Conservation (phyloP, 1,140 invertebrate genomes). For the Physella acuta region DNA sequence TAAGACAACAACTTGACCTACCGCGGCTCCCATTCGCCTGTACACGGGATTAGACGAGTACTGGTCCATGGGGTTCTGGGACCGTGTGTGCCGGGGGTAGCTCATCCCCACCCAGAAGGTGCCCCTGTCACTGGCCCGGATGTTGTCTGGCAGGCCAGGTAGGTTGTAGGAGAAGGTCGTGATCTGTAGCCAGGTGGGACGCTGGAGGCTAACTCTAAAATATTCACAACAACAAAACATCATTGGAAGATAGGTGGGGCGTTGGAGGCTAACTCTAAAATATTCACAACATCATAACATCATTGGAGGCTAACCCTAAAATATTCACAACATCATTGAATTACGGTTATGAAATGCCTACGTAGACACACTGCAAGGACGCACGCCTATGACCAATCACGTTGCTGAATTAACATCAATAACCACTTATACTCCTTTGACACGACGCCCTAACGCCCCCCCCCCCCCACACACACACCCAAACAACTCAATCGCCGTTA, state of each 20-base stretch:
- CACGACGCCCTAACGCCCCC: too few species aligned
- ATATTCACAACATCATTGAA: too few species aligned
- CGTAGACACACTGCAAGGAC: too few species aligned
- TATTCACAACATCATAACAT: too few species aligned
- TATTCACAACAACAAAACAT: too few species aligned
- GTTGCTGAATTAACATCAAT: too few species aligned
- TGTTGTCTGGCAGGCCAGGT: slow-evolving; percentile 67
- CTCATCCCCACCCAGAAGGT: slow-evolving; percentile 71
- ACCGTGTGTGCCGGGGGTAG: slow-evolving; percentile 45
- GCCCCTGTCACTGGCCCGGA: slow-evolving; percentile 70
- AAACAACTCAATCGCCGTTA: too few species aligned
- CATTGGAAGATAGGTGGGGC: neutral
- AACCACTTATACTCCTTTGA: too few species aligned
- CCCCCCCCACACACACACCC: too few species aligned
- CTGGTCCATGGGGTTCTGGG: slow-evolving; percentile 45
- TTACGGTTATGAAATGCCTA: too few species aligned
- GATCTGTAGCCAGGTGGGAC: neutral
- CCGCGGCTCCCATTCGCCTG: slow-evolving; percentile 51
- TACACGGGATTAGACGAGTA: slow-evolving; percentile 50
- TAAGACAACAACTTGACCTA: slow-evolving; percentile 17
- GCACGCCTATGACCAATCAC: too few species aligned
- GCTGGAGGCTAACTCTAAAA: slow-evolving; percentile 1
- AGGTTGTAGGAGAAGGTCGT: slow-evolving; percentile 38
- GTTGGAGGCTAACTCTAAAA: slow-evolving; percentile 4
- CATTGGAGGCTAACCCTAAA: neutral